These are phyloP conservation scores for Lanistes nyassanus DNA, from an alignment of 1,140 invertebrate genomes.

Conservation along the genomic window DNA sequence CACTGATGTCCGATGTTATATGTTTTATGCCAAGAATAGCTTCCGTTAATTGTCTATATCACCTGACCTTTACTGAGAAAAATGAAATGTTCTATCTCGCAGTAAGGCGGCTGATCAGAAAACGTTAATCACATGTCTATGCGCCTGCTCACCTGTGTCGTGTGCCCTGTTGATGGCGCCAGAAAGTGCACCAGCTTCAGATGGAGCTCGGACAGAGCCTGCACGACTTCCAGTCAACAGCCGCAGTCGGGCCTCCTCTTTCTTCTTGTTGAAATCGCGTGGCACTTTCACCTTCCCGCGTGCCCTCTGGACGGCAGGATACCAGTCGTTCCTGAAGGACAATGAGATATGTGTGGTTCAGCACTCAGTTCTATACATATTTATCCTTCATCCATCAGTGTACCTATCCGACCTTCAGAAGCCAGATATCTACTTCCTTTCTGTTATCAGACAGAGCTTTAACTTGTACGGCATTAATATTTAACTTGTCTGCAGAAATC, in stretches of 20 bases:
- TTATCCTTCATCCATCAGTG: background rate
- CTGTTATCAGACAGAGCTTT: too few species aligned
- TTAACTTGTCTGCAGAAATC: background rate
- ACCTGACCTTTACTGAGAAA: too few species aligned
- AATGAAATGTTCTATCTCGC: too few species aligned
- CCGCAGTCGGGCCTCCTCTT: constrained; percentile 11
- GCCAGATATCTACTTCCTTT: too few species aligned
- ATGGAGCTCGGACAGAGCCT: background rate
- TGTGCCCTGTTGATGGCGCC: background rate
- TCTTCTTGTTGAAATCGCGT: constrained; percentile 24
- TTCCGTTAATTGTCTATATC: too few species aligned
- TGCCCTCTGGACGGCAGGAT: background rate
- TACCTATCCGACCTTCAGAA: background rate
- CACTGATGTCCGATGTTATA: too few species aligned
- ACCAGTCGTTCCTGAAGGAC: constrained; percentile 26
- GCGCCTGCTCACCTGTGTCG: background rate
- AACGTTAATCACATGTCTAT: too few species aligned
- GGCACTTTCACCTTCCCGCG: constrained; percentile 28
- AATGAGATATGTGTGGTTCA: background rate
- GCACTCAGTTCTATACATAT: background rate
- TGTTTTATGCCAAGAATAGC: too few species aligned
- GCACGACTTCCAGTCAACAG: constrained; percentile 7
- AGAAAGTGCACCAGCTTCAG: background rate
- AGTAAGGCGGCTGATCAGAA: too few species aligned
- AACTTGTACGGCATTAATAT: too few species aligned